phyloP scores from a whole-genome alignment of 2,797 vertebrate species.

The Macropodus opercularis region DNA sequence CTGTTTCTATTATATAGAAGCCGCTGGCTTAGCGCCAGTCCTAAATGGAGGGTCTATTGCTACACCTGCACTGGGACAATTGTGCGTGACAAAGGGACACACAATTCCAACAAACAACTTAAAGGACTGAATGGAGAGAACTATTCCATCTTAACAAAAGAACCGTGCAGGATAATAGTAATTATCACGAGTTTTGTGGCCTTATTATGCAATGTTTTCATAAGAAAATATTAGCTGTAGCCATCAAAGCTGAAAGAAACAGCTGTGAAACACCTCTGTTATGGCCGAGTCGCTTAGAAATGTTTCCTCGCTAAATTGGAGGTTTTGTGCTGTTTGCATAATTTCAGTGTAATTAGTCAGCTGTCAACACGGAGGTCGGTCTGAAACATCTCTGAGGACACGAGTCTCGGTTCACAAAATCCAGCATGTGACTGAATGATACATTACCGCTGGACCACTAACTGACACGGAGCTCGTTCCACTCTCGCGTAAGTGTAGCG shows the following conservation, averaged over 20 bases:
- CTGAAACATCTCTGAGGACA: slow-evolving; percentile 32
- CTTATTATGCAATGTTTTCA: neutral
- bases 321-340: slow-evolving; percentile 11
- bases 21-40: slow-evolving; percentile 60
- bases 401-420: slow-evolving; percentile 15
- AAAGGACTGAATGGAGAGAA: neutral
- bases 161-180: neutral
- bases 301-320: neutral
- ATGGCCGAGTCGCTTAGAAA: slow-evolving; percentile 6
- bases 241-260: slow-evolving; percentile 1
- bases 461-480: slow-evolving; percentile 70
- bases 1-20: slow-evolving; percentile 31
- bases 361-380: slow-evolving; percentile 35
- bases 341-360: slow-evolving; percentile 32
- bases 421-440: slow-evolving; percentile 59
- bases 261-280: slow-evolving; percentile 10
- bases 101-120: slow-evolving; percentile 14
- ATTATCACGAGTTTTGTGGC: neutral
- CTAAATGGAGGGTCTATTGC: slow-evolving; percentile 48
- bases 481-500: slow-evolving; percentile 60
- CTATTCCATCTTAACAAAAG: neutral
- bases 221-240: neutral
- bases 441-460: slow-evolving; percentile 65
- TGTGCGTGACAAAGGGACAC: slow-evolving; percentile 20
- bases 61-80: slow-evolving; percentile 26